Evolutionary conservation across 2,888 invertebrate species (phyloP).

Genomic region (Salticus scenicus): DNA sequence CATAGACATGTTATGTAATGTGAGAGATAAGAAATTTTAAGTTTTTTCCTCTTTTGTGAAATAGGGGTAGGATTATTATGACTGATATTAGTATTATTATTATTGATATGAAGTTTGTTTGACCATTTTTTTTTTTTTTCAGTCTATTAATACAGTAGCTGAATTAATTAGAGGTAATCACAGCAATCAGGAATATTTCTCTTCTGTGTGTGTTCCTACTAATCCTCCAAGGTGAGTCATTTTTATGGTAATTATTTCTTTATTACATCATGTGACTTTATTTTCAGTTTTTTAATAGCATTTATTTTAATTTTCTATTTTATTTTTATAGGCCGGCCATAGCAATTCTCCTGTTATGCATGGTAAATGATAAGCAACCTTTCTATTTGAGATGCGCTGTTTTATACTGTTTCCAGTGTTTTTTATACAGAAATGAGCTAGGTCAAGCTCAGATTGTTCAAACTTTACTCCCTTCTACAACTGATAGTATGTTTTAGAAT

Average conservation of each 20-base stretch:
- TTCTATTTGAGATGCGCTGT: conserved; percentile 92
- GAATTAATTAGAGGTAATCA: conserved; percentile 94
- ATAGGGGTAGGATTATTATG: no score
- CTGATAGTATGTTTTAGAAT: conserved; percentile 80
- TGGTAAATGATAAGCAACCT: conserved; percentile 98
- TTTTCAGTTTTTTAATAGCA: no score
- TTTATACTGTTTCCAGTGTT: conserved; percentile 97
- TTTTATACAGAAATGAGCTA: conserved; percentile 91
- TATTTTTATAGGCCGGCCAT: conserved; percentile 85
- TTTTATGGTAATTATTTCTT: no score
- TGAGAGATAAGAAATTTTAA: no score
- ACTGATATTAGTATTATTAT: no score
- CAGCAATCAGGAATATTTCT: conserved; percentile 93
- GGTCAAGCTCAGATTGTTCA: conserved; percentile 92
- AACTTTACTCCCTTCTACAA: conserved; percentile 90
- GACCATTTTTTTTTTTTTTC: conserved; percentile 59
- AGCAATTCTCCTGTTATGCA: conserved; percentile 95
- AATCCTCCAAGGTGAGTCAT: conserved; percentile 85
- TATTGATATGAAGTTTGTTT: no score
- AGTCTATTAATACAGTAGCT: conserved; percentile 93
- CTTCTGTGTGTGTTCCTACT: conserved; percentile 91
- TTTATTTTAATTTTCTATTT: no score
- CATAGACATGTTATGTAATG: no score
- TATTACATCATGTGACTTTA: no score
- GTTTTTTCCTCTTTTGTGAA: no score